phyloP scores from a whole-genome alignment of 2,888 invertebrate genomes.

The Nemotelus pantherinus region DNA sequence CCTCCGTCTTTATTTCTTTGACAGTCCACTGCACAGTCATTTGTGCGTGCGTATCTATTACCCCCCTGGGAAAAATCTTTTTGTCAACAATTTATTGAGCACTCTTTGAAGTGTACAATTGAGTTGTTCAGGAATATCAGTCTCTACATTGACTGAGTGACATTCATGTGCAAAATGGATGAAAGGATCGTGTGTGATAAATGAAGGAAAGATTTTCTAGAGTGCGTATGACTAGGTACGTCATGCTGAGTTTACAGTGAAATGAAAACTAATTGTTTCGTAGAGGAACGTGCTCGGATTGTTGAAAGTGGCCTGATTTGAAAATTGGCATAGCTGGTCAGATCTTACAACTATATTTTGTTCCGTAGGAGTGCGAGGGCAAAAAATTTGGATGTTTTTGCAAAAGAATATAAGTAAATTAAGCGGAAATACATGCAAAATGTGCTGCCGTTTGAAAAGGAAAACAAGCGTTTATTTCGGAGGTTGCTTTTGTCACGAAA shows the following conservation, averaged over 20 bases:
- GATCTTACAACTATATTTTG: no score
- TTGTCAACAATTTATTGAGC: constrained; percentile 29
- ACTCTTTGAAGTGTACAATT: constrained; percentile 19
- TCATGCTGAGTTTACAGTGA: background rate
- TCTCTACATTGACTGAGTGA: background rate
- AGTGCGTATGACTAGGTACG: background rate
- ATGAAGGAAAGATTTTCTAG: background rate
- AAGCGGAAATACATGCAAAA: no score
- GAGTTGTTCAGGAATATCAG: background rate
- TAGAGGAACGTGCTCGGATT: background rate
- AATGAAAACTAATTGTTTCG: background rate
- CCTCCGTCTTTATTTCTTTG: background rate
- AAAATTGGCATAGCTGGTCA: background rate
- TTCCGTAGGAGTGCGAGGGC: no score
- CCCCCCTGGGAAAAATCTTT: constrained; percentile 30
- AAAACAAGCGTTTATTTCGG: no score
- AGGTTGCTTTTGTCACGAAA: no score
- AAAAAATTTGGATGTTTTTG: no score
- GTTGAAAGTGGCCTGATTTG: background rate
- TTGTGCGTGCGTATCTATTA: constrained; percentile 1
- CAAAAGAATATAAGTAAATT: no score
- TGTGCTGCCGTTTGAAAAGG: no score
- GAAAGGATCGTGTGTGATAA: background rate
- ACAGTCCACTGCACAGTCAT: background rate
- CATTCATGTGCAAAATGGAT: constrained; percentile 13